phyloP scores from a whole-genome alignment of 2,797 vertebrate species.

The Centropyge bicolor region DNA sequence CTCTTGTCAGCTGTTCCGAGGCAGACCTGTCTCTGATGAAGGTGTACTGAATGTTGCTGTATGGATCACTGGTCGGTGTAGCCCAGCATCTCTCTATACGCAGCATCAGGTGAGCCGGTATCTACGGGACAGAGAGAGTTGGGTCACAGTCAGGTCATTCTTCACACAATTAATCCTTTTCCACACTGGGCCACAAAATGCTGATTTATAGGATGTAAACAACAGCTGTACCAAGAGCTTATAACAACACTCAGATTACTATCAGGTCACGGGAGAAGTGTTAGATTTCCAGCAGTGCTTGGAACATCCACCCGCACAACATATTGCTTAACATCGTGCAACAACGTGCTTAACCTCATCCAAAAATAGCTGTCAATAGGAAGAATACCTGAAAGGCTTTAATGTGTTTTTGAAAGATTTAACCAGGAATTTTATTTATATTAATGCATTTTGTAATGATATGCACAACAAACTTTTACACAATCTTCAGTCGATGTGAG shows the following conservation, averaged over 20 bases:
- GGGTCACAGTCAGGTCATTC: background rate
- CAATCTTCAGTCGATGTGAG: background rate
- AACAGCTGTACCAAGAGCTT: conserved; percentile 64
- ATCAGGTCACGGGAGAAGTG: conserved; percentile 48
- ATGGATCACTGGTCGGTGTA: conserved; percentile 84
- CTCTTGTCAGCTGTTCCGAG: background rate
- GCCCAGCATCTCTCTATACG: conserved; percentile 87
- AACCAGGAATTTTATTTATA: background rate
- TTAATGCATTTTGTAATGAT: background rate
- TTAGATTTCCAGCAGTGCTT: conserved; percentile 52
- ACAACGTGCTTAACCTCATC: conserved; percentile 26
- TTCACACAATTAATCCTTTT: conserved; percentile 8
- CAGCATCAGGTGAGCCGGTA: conserved; percentile 85
- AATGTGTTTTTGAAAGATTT: conserved; percentile 27
- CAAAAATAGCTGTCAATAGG: conserved; percentile 63
- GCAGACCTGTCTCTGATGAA: conserved; percentile 86
- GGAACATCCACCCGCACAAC: conserved; percentile 34
- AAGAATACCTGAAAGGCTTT: conserved; percentile 5
- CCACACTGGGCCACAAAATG: conserved; percentile 35
- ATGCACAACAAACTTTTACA: background rate
- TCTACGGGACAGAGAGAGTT: conserved; percentile 61
- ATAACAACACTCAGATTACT: conserved; percentile 47
- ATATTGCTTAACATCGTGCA: conserved; percentile 63
- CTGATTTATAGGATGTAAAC: conserved; percentile 71
- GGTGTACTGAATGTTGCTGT: conserved; percentile 85